A percentile compares a stretch with the other conserved stretches of the same genome.
These are phyloP conservation scores for Cyprinodon tularosa DNA, from an alignment of 2,113 vertebrate species.

Conservation along the genomic window DNA sequence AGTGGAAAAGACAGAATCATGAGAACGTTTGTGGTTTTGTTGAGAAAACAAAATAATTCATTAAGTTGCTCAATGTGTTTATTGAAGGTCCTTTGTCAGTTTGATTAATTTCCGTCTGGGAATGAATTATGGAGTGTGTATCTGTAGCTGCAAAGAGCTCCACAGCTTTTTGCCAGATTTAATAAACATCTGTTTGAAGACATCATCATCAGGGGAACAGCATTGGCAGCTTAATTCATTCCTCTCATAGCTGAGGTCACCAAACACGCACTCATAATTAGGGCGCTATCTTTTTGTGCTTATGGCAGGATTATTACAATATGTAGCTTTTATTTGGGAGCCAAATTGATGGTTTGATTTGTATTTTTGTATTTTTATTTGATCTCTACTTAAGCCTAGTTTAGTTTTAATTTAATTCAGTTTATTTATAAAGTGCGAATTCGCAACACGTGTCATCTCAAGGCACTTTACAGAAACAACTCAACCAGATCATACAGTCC, in stretches of 20 bases:
- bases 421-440: no score
- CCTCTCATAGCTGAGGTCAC: constrained; percentile 27
- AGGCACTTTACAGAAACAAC: no score
- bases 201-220: constrained; percentile 29
- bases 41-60: background rate
- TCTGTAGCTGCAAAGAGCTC: background rate
- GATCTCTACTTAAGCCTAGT: background rate
- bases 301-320: constrained; percentile 10
- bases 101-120: background rate
- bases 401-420: background rate
- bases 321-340: constrained; percentile 7
- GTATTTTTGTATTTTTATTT: constrained; percentile 8
- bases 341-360: constrained; percentile 18
- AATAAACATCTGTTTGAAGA: constrained; percentile 36
- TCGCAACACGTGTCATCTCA: no score
- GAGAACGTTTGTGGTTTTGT: background rate
- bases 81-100: background rate
- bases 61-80: background rate
- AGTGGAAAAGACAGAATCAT: background rate
- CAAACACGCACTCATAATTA: constrained; percentile 41
- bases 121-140: background rate
- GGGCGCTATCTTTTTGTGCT: constrained; percentile 21
- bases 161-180: constrained; percentile 13
- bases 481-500: no score
- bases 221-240: constrained; percentile 45